These are phyloP conservation scores for Uromys caudimaculatus DNA, from an alignment of 2,797 vertebrate genomes.

Conservation along the genomic window DNA sequence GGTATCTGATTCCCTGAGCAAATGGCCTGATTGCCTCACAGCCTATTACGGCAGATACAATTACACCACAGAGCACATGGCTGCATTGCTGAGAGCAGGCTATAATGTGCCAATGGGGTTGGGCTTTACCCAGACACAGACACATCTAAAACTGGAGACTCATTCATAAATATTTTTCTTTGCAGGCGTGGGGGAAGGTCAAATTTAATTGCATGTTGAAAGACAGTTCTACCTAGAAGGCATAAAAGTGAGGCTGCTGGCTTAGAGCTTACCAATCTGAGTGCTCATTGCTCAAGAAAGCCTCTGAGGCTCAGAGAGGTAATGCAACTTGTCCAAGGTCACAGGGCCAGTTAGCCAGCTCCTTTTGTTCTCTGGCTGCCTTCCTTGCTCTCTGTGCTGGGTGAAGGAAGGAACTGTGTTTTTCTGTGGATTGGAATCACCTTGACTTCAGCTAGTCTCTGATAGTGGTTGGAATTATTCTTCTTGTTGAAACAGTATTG, in stretches of 20 bases:
- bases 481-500: not conserved
- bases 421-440: not conserved
- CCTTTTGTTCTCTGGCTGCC: not conserved
- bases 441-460: not conserved
- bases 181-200: conserved; percentile 20
- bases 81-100: conserved; percentile 63
- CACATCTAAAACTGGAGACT: conserved; percentile 64
- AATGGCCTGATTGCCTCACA: conserved; percentile 56
- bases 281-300: not conserved
- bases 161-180: conserved; percentile 78
- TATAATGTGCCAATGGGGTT: conserved; percentile 64
- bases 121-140: conserved; percentile 63
- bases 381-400: not conserved
- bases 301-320: not conserved
- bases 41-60: conserved; percentile 62
- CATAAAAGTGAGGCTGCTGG: not conserved
- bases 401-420: not conserved
- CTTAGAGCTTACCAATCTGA: not conserved
- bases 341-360: not conserved
- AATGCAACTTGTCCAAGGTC: not conserved
- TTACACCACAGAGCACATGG: conserved; percentile 55
- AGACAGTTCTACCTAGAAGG: conserved; percentile 53
- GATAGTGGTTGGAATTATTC: not conserved
- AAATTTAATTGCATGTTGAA: conserved; percentile 49
- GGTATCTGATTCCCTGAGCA: conserved; percentile 64